A percentile compares a stretch with the other conserved stretches of the same genome.
These are phyloP conservation scores for Oppia nitens DNA, from an alignment of 1,140 invertebrate species.

Conservation along the genomic window DNA sequence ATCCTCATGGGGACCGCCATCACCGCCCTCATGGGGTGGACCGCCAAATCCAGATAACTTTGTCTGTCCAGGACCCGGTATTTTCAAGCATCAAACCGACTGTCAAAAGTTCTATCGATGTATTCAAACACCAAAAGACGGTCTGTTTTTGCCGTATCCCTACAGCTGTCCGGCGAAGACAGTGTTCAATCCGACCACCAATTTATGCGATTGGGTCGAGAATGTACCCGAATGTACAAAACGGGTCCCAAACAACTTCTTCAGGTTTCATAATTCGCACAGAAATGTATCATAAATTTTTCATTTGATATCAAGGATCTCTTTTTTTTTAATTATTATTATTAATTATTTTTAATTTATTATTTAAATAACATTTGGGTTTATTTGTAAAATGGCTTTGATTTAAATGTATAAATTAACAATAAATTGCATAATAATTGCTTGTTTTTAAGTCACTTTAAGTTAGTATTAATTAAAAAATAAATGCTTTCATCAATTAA, in stretches of 20 bases:
- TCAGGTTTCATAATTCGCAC: too few relatives aligned
- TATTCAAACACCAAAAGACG: conserved; percentile 5
- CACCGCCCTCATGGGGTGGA: neutral
- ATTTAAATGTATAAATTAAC: too few relatives aligned
- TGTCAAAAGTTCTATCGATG: conserved; percentile 18
- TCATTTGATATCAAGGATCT: too few relatives aligned
- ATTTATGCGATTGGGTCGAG: conserved; percentile 14
- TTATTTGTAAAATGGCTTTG: too few relatives aligned
- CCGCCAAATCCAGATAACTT: neutral
- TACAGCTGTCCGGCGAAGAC: conserved; percentile 15
- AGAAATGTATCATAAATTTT: too few relatives aligned
- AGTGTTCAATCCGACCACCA: conserved; percentile 12
- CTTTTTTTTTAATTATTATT: too few relatives aligned
- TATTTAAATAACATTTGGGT: too few relatives aligned
- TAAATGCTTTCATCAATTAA: too few relatives aligned
- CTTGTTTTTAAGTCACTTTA: too few relatives aligned
- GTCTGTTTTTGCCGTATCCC: conserved; percentile 2
- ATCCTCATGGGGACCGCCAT: neutral
- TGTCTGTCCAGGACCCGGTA: conserved; percentile 9
- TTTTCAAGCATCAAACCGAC: conserved; percentile 14
- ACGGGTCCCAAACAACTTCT: neutral
- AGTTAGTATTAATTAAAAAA: too few relatives aligned
- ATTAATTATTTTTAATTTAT: too few relatives aligned
- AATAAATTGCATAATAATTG: too few relatives aligned
- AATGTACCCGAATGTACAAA: conserved; percentile 12